A percentile compares a stretch with the other conserved stretches of the same genome.
phyloP scores from a whole-genome alignment of 2,113 vertebrate species.

The Antennarius striatus region DNA sequence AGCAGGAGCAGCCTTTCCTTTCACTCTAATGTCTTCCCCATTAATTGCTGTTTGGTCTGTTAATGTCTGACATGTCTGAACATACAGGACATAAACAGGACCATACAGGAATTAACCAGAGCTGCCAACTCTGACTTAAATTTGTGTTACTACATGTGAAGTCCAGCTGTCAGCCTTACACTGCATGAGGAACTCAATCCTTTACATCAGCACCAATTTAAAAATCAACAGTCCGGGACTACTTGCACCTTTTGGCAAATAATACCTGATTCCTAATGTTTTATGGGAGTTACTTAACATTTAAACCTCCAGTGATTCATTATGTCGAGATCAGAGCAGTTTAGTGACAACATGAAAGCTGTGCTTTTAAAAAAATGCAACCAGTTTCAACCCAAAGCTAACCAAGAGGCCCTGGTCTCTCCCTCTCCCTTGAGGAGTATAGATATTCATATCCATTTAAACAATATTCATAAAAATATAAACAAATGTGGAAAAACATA shows the following conservation, averaged over 20 bases:
- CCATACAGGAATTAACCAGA: too few relatives aligned
- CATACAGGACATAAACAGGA: too few relatives aligned
- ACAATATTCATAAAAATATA: conserved; percentile 49
- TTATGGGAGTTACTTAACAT: neutral
- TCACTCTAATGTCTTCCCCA: too few relatives aligned
- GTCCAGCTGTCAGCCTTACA: too few relatives aligned
- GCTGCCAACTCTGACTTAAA: too few relatives aligned
- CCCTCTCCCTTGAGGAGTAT: conserved; percentile 64
- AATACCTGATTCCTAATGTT: too few relatives aligned
- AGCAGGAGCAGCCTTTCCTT: too few relatives aligned
- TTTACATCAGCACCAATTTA: conserved; percentile 19
- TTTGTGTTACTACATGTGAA: too few relatives aligned
- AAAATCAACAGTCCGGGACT: conserved; percentile 4
- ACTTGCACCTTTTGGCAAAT: too few relatives aligned
- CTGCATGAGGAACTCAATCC: neutral
- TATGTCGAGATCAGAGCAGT: too few relatives aligned
- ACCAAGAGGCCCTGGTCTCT: conserved; percentile 59
- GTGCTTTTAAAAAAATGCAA: neutral
- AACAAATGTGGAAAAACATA: conserved; percentile 53
- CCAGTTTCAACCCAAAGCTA: neutral
- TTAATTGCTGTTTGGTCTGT: neutral
- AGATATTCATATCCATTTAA: conserved; percentile 70
- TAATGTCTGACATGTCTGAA: neutral
- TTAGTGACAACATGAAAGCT: neutral
- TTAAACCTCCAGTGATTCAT: neutral